Evolutionary conservation across 1,140 invertebrate species (phyloP).

Genomic region (Planococcus citri): DNA sequence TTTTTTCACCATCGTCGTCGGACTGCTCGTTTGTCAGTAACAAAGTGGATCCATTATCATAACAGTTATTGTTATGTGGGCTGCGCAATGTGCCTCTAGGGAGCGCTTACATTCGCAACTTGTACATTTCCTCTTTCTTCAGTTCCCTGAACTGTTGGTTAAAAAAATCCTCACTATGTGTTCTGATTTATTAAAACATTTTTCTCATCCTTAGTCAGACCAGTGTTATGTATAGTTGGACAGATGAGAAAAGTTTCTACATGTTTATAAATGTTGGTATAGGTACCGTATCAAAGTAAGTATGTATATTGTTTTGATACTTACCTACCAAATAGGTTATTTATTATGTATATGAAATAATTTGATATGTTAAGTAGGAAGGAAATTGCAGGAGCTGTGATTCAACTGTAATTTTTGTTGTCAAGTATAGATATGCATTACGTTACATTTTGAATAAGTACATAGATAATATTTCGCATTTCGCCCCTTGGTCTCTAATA

Average conservation of each 20-base stretch:
- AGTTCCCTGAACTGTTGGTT: background rate
- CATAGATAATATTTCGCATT: too few species aligned
- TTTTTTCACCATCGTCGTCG: slow-evolving; percentile 1
- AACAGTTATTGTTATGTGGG: slow-evolving; percentile 20
- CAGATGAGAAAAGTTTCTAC: background rate
- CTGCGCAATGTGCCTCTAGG: slow-evolving; percentile 5
- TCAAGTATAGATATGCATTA: too few species aligned
- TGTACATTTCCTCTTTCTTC: slow-evolving; percentile 14
- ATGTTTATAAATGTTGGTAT: too few species aligned
- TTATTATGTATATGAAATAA: too few species aligned
- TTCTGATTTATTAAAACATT: slow-evolving; percentile 19
- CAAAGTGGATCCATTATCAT: slow-evolving; percentile 20
- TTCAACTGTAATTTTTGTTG: too few species aligned
- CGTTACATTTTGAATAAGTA: too few species aligned
- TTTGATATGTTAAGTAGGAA: too few species aligned
- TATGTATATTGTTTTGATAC: too few species aligned
- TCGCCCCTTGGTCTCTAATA: too few species aligned
- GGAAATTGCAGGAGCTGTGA: too few species aligned
- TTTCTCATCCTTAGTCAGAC: background rate
- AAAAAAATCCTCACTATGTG: slow-evolving; percentile 12
- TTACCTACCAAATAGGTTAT: too few species aligned
- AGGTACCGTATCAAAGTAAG: too few species aligned
- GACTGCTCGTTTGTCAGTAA: slow-evolving; percentile 18
- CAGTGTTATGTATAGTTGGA: background rate
- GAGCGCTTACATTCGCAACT: slow-evolving; percentile 17